Evolutionary conservation across 2,797 vertebrate species (phyloP).

Genomic region (Gymnoscopelus microlampas): DNA sequence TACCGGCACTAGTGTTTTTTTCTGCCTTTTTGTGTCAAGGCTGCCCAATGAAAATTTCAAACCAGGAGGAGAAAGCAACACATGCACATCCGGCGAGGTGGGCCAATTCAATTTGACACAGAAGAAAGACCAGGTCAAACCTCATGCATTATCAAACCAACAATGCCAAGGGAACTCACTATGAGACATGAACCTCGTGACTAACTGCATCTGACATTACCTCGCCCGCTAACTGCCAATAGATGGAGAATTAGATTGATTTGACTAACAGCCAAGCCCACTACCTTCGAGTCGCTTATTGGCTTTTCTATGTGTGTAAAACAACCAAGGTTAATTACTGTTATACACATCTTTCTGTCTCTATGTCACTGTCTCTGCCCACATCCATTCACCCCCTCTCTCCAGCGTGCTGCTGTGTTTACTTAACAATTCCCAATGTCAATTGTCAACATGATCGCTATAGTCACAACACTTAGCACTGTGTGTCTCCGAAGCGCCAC

Average conservation of each 20-base stretch:
- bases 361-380: neutral
- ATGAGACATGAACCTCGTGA: slow-evolving; percentile 10
- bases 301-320: slow-evolving; percentile 9
- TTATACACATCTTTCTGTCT: neutral
- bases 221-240: slow-evolving; percentile 2
- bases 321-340: slow-evolving; percentile 9
- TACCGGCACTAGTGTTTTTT: slow-evolving; percentile 23
- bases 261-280: neutral
- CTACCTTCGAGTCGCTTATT: slow-evolving; percentile 3
- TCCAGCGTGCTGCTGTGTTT: neutral
- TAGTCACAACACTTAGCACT: too few species aligned
- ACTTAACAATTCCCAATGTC: too few species aligned
- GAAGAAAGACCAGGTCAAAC: slow-evolving; percentile 3
- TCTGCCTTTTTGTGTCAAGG: slow-evolving; percentile 32
- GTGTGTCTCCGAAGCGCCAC: too few species aligned
- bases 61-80: neutral
- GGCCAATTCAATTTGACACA: slow-evolving; percentile 8
- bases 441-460: too few species aligned
- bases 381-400: neutral
- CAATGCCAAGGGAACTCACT: neutral
- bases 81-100: neutral
- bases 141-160: neutral
- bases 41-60: neutral
- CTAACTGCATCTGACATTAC: slow-evolving; percentile 7
- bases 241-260: slow-evolving; percentile 22